Evolutionary conservation across 2,888 invertebrate species (phyloP).

Genomic region (Leptinotarsa juncta): DNA sequence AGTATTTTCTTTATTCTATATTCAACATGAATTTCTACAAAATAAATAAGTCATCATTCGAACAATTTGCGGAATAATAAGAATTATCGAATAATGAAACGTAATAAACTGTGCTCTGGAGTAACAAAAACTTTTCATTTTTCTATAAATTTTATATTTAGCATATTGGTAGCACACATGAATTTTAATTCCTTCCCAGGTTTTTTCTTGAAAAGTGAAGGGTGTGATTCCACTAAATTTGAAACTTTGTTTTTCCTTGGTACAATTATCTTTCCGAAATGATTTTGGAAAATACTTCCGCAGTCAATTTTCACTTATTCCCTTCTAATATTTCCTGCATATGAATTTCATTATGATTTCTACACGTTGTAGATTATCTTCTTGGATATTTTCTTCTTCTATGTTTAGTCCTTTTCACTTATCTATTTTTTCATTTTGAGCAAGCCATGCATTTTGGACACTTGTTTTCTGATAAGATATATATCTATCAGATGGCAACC

Average conservation of each 20-base stretch:
- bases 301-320: background rate
- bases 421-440: conserved; percentile 28
- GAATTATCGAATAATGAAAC: no score
- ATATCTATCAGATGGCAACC: conserved; percentile 37
- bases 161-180: conserved; percentile 18
- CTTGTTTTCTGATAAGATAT: conserved; percentile 39
- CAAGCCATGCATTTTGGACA: conserved; percentile 31
- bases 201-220: conserved; percentile 16
- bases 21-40: no score
- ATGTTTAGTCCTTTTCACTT: conserved; percentile 27
- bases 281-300: background rate
- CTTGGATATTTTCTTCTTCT: background rate
- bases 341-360: background rate
- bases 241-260: conserved; percentile 16
- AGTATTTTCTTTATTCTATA: no score
- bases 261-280: conserved; percentile 2
- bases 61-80: no score
- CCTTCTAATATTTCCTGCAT: background rate
- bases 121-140: background rate
- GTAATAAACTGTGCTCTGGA: no score
- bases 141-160: background rate
- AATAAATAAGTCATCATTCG: no score
- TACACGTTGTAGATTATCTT: background rate
- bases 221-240: background rate
- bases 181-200: conserved; percentile 18